A percentile compares a stretch with the other conserved stretches of the same genome.
Evolutionary conservation across 1,140 invertebrate genomes (phyloP).

Genomic region (Drosophila mayri): DNA sequence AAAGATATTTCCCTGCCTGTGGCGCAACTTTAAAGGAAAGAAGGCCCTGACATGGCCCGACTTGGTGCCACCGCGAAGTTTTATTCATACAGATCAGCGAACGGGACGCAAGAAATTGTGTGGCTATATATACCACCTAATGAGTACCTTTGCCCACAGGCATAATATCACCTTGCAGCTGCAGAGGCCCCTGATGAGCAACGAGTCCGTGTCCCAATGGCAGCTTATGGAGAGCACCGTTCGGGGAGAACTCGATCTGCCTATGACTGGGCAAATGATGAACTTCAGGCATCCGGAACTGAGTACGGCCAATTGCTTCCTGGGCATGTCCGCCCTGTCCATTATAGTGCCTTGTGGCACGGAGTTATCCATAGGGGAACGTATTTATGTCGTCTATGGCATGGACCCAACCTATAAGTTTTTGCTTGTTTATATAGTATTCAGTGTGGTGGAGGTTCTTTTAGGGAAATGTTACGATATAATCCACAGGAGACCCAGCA

Average conservation of each 20-base stretch:
- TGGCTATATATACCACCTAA: conserved; percentile 6
- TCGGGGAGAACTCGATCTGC: conserved; percentile 33
- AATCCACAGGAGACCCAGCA: too few species aligned
- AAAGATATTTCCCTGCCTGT: conserved; percentile 22
- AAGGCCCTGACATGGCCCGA: conserved; percentile 6
- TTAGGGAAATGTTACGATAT: background rate
- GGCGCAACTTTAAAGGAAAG: conserved; percentile 46
- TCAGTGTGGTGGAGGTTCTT: conserved; percentile 11
- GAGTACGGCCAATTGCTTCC: background rate
- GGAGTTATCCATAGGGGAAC: conserved; percentile 5
- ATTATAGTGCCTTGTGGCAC: conserved; percentile 46
- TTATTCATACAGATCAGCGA: background rate
- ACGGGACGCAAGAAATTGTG: conserved; percentile 1
- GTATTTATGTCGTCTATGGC: background rate
- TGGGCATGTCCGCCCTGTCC: background rate
- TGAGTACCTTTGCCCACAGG: background rate
- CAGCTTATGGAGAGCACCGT: background rate
- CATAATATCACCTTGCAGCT: conserved; percentile 34
- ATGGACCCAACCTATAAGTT: fast-evolving
- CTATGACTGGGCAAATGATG: background rate
- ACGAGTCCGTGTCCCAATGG: fast-evolving
- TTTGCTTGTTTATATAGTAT: background rate
- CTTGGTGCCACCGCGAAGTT: conserved; percentile 38
- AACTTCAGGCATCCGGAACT: background rate
- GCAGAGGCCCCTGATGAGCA: background rate